Conservation (phyloP, 1,140 invertebrate genomes). For the Conopomorpha cramerella region DNA sequence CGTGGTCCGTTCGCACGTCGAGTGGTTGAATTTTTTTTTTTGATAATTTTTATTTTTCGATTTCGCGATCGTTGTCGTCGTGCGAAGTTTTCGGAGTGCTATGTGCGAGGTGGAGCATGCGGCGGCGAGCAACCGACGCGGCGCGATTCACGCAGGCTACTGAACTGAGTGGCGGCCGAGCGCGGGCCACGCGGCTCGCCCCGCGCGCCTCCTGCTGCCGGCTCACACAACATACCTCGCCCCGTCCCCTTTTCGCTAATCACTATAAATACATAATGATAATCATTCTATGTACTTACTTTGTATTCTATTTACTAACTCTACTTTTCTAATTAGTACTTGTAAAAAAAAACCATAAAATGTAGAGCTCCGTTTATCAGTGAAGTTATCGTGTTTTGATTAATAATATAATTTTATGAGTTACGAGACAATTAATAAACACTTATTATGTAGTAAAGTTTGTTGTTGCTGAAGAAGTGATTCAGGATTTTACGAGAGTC, state of each 20-base stretch:
- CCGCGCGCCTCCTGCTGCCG: constrained; percentile 18
- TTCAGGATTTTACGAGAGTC: constrained; percentile 9
- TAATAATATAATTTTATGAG: no score
- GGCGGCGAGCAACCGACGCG: constrained; percentile 47
- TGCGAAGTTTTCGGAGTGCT: constrained; percentile 5
- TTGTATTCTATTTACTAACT: no score
- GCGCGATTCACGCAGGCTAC: constrained; percentile 49
- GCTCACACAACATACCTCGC: constrained; percentile 37
- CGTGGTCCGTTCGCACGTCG: constrained; percentile 7
- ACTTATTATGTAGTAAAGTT: no score
- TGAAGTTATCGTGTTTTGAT: no score
- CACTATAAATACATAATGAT: constrained; percentile 59
- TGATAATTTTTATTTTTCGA: no score
- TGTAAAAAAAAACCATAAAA: no score
- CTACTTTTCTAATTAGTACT: no score
- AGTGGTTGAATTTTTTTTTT: constrained; percentile 14
- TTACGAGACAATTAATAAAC: no score
- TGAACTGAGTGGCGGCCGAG: constrained; percentile 22
- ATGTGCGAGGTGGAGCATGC: constrained; percentile 20
- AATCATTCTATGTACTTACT: no score
- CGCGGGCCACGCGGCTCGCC: constrained; percentile 37
- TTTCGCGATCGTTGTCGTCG: no score
- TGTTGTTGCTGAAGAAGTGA: no score
- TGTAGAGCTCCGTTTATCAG: no score
- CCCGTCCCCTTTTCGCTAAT: constrained; percentile 59